Evolutionary conservation across 2,113 vertebrate species (phyloP).

Genomic region (Vulpes ferrilata): DNA sequence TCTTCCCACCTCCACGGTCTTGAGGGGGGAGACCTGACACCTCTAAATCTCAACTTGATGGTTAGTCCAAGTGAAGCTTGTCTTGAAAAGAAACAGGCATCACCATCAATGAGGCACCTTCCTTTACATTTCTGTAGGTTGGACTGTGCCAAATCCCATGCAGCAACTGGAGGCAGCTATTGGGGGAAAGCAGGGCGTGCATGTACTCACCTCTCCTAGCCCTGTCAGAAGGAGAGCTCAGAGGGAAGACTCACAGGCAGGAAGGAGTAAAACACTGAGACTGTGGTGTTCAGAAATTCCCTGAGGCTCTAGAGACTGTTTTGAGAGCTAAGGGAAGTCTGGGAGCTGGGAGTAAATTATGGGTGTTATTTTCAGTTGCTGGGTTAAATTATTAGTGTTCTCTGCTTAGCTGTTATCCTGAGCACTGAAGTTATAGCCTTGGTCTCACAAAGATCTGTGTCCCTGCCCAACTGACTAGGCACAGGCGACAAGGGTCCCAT

Average conservation of each 20-base stretch:
- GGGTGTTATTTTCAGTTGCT: constrained; percentile 10
- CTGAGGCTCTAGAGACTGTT: neutral
- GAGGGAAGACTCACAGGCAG: neutral
- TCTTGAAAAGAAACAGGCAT: neutral
- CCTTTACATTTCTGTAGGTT: neutral
- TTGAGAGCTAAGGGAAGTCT: neutral
- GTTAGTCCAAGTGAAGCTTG: neutral
- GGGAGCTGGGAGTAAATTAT: neutral
- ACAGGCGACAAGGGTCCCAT: neutral
- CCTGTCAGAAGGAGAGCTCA: neutral
- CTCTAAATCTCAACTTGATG: neutral
- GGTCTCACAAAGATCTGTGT: neutral
- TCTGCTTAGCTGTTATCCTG: neutral
- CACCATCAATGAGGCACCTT: neutral
- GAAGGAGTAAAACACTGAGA: neutral
- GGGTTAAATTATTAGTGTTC: neutral
- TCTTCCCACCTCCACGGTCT: no score
- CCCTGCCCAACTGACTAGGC: neutral
- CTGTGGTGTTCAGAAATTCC: neutral
- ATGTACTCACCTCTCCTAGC: no score
- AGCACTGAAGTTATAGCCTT: neutral
- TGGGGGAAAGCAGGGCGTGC: neutral
- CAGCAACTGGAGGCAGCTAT: neutral
- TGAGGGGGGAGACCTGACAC: neutral
- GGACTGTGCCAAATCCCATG: neutral